Base-by-base conservation (phyloP, 2,888 invertebrate genomes). In the Drosophila dives region DNA sequence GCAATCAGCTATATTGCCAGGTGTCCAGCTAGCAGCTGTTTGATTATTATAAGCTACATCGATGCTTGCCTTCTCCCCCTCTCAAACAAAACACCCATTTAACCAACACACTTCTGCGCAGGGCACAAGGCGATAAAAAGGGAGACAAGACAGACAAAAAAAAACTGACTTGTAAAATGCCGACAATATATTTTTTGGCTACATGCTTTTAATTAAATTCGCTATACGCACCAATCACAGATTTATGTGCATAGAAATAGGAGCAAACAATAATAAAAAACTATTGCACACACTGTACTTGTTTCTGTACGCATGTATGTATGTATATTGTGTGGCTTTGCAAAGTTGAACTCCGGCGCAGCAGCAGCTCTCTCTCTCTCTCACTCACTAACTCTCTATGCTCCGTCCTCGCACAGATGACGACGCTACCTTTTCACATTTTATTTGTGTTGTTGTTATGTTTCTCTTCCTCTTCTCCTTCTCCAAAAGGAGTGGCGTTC, bases 401-500 rank as follows among this genome's bases (percentile, higher is more conserved):
- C 54, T 59, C 65, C 66, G 62, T 78, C 42, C 66, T 66, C 67
- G 60, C 62, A 62, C 70, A 68, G 61, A 64, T 74, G 56, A 64
- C 74, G 70, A 65, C 63, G 76, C 63, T 68, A 72, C 72, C 72
- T 80, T 83, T 79, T 75, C 64, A 71, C 78, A 71, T 72, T 72
- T 50, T 78, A 75, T 72, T 73, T 71, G 26, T 66, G 26, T 36
- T 54, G 48, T 56, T 64, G 20, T 42, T 42, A n/a, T n/a, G 23
- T 23, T 45, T 45, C 20, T 45, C 15, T 45, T 23, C 15, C 3
- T 45, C 45, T 45, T 67, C 60, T 71, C 77, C 77, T 83, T 77
- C 78, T 74, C 84, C 85, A 86, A 82, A 85, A 85, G 85, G 85
- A 85, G 85, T 87, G 85, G 83, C 85, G 86, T 79, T 67, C 71